These are phyloP conservation scores for Platypus cylindrus DNA, from an alignment of 2,888 invertebrate genomes.

Conservation along the genomic window DNA sequence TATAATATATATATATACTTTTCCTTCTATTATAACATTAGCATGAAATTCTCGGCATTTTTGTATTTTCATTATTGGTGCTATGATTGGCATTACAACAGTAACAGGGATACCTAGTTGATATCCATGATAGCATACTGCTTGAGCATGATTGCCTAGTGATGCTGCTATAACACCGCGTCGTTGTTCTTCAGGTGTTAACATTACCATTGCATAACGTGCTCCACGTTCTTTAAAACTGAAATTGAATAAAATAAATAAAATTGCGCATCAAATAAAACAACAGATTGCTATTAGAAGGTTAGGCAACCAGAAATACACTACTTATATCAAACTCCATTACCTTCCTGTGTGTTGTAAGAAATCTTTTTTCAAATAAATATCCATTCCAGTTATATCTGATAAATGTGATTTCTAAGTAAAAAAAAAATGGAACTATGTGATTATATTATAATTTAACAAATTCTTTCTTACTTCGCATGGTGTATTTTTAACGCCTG, in stretches of 20 bases:
- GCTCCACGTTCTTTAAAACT: constrained; percentile 95
- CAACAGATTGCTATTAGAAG: too few relatives aligned
- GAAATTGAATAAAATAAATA: constrained; percentile 11
- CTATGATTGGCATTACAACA: constrained; percentile 90
- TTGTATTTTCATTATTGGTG: constrained; percentile 92
- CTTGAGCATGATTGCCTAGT: constrained; percentile 87
- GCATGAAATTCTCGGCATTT: constrained; percentile 77
- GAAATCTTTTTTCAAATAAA: constrained; percentile 90
- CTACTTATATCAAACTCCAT: constrained; percentile 18
- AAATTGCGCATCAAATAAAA: too few relatives aligned
- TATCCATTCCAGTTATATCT: constrained; percentile 62
- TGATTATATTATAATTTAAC: too few relatives aligned
- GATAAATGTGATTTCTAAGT: constrained; percentile 74
- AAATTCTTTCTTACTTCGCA: constrained; percentile 76
- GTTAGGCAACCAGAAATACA: constrained; percentile 1
- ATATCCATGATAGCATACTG: constrained; percentile 56
- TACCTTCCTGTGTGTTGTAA: constrained; percentile 91
- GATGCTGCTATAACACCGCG: constrained; percentile 86
- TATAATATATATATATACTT: constrained; percentile 27
- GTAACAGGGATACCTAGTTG: constrained; percentile 50
- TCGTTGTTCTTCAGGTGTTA: constrained; percentile 56
- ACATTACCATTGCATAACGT: constrained; percentile 65
- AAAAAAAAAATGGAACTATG: constrained; percentile 1
- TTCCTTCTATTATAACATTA: constrained; percentile 68
- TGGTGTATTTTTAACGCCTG: constrained; percentile 71